Base-by-base conservation (phyloP, 2,113 vertebrate species). In the Engystomops pustulosus region DNA sequence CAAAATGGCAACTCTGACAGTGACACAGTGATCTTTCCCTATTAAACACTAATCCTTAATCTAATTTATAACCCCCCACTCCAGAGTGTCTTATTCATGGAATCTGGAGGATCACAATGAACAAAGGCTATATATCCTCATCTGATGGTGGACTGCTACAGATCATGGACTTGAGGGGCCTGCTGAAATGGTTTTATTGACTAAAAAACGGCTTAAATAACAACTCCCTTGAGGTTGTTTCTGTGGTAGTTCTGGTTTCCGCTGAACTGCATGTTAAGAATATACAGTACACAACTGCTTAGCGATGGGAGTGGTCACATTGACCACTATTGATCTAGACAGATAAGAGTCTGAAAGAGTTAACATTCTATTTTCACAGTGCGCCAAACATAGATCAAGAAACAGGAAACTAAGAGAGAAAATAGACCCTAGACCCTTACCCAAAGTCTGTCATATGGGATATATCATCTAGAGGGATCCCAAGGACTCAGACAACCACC, bases 371-470 rank as follows among this genome's bases (percentile, higher is more conserved):
- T 32, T 32, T n/a, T 1, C 2, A 74, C 14, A 27, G 14, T 30
- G 69, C 9, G 6, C n/a, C 12, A 0, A 74, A 49, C 1, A 12
- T 47, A 30, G n/a, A 47, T 47, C 27, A 72, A 25, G 34, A 83
- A 83, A 83, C 70, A 83, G 81, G 81, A 83, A 83, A 44, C 70
- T 20, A 38, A 74, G 53, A 60, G 30, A 72, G 69, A 71, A 34
- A 55, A 72, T 11, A 36, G 41, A 83, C 71, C 70, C 17, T 41
- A 47, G 23, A 67, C 81, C 71, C 55, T 41, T 5, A 65, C 41
- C 70, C 25, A 45, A 27, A 32, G 78, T 80, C 68, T 45, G 36
- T 65, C 53, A 75, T n/a, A 38, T 65, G 81, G 70, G 8, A n/a
- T n/a, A n/a, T n/a, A n/a, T n/a, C n/a, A n/a, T n/a, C n/a, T n/a